Evolutionary conservation across 2,797 vertebrate species (phyloP).

Genomic region (Acanthis flammea): DNA sequence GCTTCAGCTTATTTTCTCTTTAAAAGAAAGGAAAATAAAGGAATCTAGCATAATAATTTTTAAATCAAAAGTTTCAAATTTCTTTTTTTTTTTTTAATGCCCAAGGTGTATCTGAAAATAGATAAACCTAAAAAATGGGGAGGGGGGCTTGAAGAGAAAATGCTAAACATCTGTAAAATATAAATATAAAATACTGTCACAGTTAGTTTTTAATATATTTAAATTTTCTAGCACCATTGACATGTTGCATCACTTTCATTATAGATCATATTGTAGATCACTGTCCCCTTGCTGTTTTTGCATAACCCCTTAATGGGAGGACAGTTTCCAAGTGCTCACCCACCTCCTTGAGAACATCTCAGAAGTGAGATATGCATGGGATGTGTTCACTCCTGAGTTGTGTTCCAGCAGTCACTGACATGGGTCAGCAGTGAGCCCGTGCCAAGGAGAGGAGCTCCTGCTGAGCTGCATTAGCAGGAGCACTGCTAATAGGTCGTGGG

Average conservation of each 20-base stretch:
- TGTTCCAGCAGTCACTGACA: background rate
- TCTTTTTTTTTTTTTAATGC: background rate
- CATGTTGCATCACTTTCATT: background rate
- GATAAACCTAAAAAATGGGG: background rate
- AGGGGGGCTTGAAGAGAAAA: accelerated
- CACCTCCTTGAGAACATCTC: background rate
- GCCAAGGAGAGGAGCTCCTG: background rate
- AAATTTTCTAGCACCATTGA: background rate
- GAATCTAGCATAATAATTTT: background rate
- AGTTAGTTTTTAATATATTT: background rate
- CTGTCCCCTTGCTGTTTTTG: background rate
- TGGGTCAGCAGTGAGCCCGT: background rate
- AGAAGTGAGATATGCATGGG: background rate
- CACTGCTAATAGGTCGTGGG: background rate
- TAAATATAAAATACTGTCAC: background rate
- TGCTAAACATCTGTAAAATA: background rate
- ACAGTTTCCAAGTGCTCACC: background rate
- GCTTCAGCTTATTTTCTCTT: background rate
- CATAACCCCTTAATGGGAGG: background rate
- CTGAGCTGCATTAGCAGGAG: background rate
- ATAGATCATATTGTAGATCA: background rate
- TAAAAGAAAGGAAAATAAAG: background rate
- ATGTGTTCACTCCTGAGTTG: background rate
- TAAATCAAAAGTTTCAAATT: background rate
- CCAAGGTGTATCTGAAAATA: background rate